Conservation (phyloP, 2,888 invertebrate species). For the Agrochola macilenta region DNA sequence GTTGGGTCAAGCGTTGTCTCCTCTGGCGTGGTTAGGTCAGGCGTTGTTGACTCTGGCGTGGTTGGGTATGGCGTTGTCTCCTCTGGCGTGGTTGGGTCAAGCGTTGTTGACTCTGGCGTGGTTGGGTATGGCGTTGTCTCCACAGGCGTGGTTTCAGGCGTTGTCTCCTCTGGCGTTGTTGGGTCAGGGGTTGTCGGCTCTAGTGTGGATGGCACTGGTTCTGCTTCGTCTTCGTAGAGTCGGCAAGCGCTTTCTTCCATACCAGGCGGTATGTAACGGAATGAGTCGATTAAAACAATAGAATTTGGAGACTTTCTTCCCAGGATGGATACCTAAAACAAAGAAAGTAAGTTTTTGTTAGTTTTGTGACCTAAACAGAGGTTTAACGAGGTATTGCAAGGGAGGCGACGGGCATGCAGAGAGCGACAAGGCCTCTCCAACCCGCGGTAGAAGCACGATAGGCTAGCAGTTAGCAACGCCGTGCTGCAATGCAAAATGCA, state of each 20-base stretch:
- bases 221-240: conserved; percentile 67
- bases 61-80: no score
- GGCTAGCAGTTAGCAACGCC: not conserved
- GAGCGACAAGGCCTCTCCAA: no score
- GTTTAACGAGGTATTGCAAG: not conserved
- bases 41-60: no score
- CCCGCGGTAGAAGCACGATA: no score
- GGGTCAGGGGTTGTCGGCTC: not conserved
- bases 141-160: not conserved
- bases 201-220: not conserved
- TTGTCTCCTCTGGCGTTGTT: not conserved
- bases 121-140: no score
- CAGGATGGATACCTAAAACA: conserved; percentile 76
- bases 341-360: conserved; percentile 18
- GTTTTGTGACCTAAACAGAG: not conserved
- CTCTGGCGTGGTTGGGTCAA: not conserved
- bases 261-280: conserved; percentile 75
- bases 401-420: not conserved
- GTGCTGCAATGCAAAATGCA: no score
- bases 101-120: no score
- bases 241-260: conserved; percentile 67
- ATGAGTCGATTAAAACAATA: conserved; percentile 75
- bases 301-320: conserved; percentile 68
- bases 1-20: not conserved
- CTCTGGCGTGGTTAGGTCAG: no score